Evolutionary conservation across 1,140 invertebrate species (phyloP).

Genomic region (Chironomus tepperi): DNA sequence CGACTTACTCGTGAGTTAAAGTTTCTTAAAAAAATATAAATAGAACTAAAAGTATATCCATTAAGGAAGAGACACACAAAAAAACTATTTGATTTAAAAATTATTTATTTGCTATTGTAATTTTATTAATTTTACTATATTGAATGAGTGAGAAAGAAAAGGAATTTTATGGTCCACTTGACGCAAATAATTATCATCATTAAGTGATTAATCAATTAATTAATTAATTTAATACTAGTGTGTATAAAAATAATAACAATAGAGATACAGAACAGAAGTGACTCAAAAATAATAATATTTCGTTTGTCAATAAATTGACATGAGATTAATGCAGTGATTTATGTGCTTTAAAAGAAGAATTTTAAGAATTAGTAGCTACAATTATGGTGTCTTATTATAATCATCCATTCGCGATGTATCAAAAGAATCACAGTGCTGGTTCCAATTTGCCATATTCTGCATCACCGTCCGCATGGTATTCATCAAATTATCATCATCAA

Average conservation of each 20-base stretch:
- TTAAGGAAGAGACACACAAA: background rate
- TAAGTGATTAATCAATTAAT: background rate
- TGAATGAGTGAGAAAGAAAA: background rate
- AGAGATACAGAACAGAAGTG: background rate
- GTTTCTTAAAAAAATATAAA: background rate
- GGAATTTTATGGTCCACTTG: background rate
- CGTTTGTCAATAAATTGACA: background rate
- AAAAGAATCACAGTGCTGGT: constrained; percentile 35
- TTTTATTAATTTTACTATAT: too few relatives aligned
- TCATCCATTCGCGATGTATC: constrained; percentile 31
- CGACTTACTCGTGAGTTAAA: background rate
- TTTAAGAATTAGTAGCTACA: background rate
- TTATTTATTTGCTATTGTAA: too few relatives aligned
- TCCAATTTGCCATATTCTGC: constrained; percentile 36
- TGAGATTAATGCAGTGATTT: constrained; percentile 6
- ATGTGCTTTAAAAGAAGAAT: background rate
- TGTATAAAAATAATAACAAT: background rate
- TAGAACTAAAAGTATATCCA: background rate
- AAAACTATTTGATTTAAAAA: too few relatives aligned
- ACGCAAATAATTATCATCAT: background rate
- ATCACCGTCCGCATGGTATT: constrained; percentile 33
- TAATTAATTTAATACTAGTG: background rate
- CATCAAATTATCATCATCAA: constrained; percentile 34
- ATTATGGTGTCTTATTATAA: constrained; percentile 40
- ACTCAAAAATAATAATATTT: background rate